Base-by-base conservation (phyloP, 2,888 invertebrate species). In the Sesia apiformis region DNA sequence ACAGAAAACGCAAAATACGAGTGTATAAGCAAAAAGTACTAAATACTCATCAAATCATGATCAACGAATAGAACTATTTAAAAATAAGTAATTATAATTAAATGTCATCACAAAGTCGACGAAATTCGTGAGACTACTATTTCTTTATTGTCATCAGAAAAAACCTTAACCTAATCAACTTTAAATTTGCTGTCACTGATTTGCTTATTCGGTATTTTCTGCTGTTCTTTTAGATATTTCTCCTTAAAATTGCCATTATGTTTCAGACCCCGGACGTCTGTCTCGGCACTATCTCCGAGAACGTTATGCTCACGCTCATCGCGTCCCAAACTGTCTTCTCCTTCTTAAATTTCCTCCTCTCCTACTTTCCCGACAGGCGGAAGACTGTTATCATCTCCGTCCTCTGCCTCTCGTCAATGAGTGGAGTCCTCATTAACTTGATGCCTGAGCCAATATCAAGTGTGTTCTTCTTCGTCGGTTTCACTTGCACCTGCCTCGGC, bases 301-400 rank as follows among this genome's bases (percentile, higher is more conserved):
- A 88, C 56, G 92, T 93, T 0, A 93, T 94, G 59, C 72, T 91
- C 53, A 92, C 92, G 5, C 91, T 94, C 3, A 84, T 94, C n/a
- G 84, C 89, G 0, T 92, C 94, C 52, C 94, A 94, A 4, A 76
- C 83, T 0, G 82, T 90, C 40, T 93, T 93, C 60, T 82, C 93
- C 0, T 64, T 92, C 40, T 89, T 93, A 5, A 94, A 93, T 71
- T 73, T 93, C 52, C 62, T 91, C 2, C 78, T 89, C 55, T 84
- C 89, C 3, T 82, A 80, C 88, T 91, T 72, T 77, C 93, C 67
- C 72, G 90, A 72, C 70, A 91, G 60, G 84, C 90, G 93, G 57
- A 90, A 91, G 60, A 77, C 78, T 41, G 76, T 92, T 1, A 70
- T 92, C 23, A 73, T 92, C 64, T 67, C 77, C 55, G 82, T 77